Evolutionary conservation across 2,888 invertebrate genomes (phyloP).

Genomic region (Cheilosia grossa): DNA sequence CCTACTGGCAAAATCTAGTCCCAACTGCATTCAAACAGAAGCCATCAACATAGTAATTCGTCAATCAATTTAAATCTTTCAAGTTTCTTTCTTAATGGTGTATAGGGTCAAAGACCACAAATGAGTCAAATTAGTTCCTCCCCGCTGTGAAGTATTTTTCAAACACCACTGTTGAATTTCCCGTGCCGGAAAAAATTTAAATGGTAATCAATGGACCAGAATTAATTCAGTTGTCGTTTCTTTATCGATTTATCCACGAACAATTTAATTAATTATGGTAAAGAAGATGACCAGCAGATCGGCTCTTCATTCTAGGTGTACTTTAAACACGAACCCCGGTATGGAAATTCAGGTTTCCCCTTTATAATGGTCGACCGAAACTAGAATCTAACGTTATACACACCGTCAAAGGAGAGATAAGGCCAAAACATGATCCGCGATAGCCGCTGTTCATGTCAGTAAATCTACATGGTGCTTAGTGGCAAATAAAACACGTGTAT

Average conservation of each 20-base stretch:
- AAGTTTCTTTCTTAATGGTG: background rate
- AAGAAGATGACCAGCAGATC: conserved; percentile 31
- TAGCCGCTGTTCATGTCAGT: conserved; percentile 42
- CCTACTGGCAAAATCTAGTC: no score
- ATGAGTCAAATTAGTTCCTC: background rate
- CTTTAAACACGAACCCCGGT: background rate
- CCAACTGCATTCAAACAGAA: background rate
- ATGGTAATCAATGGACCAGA: conserved; percentile 58
- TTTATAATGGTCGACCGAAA: conserved; percentile 7
- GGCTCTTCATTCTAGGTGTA: background rate
- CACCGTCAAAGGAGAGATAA: conserved; percentile 24
- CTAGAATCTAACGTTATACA: conserved; percentile 19
- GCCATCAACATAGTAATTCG: background rate
- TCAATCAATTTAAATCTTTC: background rate
- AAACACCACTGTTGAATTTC: conserved; percentile 5
- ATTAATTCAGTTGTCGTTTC: conserved; percentile 52
- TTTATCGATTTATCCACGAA: conserved; percentile 42
- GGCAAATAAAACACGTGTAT: conserved; percentile 49
- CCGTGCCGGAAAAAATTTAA: conserved; percentile 46
- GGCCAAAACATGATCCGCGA: conserved; percentile 50
- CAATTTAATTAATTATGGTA: conserved; percentile 47
- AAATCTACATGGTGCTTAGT: conserved; percentile 58
- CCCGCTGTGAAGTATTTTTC: background rate
- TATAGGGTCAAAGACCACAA: conserved; percentile 1
- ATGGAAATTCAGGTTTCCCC: conserved; percentile 47